A percentile compares a stretch with the other conserved stretches of the same genome.
phyloP scores from a whole-genome alignment of 2,113 vertebrate genomes.

The Uropsilus gracilis region DNA sequence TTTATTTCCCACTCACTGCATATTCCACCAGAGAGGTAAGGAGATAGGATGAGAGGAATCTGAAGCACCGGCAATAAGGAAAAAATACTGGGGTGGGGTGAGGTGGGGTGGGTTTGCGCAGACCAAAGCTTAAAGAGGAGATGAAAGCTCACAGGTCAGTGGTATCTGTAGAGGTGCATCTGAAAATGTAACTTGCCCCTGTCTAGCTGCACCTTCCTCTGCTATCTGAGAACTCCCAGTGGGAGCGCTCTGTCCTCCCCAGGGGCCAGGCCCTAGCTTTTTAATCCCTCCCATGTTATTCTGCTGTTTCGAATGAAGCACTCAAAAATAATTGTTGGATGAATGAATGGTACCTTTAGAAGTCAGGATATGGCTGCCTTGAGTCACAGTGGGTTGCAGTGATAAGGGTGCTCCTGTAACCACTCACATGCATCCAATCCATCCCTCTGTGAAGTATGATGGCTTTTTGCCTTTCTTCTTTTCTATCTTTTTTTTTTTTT shows the following conservation, averaged over 20 bases:
- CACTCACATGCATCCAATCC: not conserved
- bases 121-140: constrained; percentile 74
- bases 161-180: constrained; percentile 70
- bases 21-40: not conserved
- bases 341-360: constrained; percentile 33
- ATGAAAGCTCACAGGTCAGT: constrained; percentile 67
- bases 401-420: not conserved
- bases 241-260: constrained; percentile 5
- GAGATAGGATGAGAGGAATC: not conserved
- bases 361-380: not conserved
- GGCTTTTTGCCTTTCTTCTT: constrained; percentile 24
- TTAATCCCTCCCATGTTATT: constrained; percentile 38
- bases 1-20: not conserved
- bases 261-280: not conserved
- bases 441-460: not conserved
- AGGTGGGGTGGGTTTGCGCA: constrained; percentile 9
- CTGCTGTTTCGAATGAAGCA: constrained; percentile 16
- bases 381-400: not conserved
- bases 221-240: constrained; percentile 74
- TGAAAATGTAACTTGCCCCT: constrained; percentile 63
- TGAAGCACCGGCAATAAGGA: not conserved
- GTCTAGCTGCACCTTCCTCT: not conserved
- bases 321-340: constrained; percentile 19
- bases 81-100: constrained; percentile 62
- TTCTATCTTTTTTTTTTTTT: constrained; percentile 32